phyloP scores from a whole-genome alignment of 1,140 invertebrate species.

The Agrilus planipennis region DNA sequence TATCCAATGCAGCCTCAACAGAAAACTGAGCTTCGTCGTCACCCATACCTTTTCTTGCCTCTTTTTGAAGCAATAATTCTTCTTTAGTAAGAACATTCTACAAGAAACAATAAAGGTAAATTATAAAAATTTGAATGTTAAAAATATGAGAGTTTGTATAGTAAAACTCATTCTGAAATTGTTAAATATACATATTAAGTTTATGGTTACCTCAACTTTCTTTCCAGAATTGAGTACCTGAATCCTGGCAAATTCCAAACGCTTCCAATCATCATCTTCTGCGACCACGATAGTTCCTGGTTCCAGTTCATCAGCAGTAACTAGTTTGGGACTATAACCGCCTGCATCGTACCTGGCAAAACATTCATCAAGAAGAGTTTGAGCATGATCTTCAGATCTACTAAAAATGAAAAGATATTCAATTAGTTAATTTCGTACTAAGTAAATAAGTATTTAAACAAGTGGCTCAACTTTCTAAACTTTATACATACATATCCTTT shows the following conservation, averaged over 20 bases:
- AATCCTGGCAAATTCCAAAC: slow-evolving; percentile 60
- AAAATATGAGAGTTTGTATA: not conserved
- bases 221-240: slow-evolving; percentile 44
- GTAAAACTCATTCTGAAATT: not conserved
- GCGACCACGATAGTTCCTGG: slow-evolving; percentile 70
- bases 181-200: not conserved
- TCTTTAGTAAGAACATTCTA: slow-evolving; percentile 43
- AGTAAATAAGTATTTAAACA: not conserved
- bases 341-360: slow-evolving; percentile 65
- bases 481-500: slow-evolving; percentile 15
- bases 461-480: not conserved
- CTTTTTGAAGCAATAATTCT: slow-evolving; percentile 53
- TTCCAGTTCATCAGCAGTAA: slow-evolving; percentile 58
- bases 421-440: not conserved
- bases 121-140: not conserved
- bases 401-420: slow-evolving; percentile 16
- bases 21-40: slow-evolving; percentile 86
- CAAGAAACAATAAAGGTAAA: slow-evolving; percentile 9
- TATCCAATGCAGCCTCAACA: slow-evolving; percentile 76
- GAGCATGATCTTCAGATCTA: slow-evolving; percentile 34
- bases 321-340: slow-evolving; percentile 71
- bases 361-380: slow-evolving; percentile 46
- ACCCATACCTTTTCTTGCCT: slow-evolving; percentile 81
- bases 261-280: slow-evolving; percentile 65
- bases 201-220: slow-evolving; percentile 34